Conservation (phyloP, 2,888 invertebrate genomes). For the Platynereis dumerilii region DNA sequence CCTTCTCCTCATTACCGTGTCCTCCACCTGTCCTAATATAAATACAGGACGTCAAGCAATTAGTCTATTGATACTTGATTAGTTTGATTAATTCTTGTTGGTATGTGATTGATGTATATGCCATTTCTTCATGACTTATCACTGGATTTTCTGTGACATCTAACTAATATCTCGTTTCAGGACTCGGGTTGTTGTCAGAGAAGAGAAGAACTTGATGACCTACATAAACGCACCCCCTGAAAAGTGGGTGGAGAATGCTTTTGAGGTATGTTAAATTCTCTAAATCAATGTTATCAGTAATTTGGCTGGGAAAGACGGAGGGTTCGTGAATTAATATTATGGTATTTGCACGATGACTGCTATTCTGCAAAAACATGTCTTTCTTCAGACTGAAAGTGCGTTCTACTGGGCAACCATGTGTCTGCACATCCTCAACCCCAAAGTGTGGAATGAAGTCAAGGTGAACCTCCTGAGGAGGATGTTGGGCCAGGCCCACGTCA, state of each 20-base stretch:
- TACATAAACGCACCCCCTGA: conserved; percentile 72
- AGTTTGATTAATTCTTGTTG: too few relatives aligned
- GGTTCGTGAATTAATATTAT: too few relatives aligned
- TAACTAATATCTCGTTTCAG: too few relatives aligned
- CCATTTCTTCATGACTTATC: too few relatives aligned
- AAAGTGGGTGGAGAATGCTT: conserved; percentile 76
- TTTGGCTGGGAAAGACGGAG: too few relatives aligned
- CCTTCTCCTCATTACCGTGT: too few relatives aligned
- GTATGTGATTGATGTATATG: too few relatives aligned
- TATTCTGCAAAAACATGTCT: background rate
- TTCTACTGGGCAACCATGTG: conserved; percentile 86
- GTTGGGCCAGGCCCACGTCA: conserved; percentile 78
- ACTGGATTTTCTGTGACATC: too few relatives aligned
- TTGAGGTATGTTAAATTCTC: conserved; percentile 68
- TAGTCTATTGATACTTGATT: too few relatives aligned
- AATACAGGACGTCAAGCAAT: too few relatives aligned
- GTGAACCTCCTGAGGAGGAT: conserved; percentile 78
- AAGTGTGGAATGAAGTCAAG: conserved; percentile 77
- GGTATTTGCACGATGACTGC: background rate
- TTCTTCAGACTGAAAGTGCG: conserved; percentile 78
- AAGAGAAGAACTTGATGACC: conserved; percentile 76
- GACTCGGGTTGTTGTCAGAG: conserved; percentile 68
- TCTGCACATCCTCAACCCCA: conserved; percentile 78
- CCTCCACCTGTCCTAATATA: too few relatives aligned
- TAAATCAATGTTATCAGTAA: background rate